Conservation (phyloP, 2,797 vertebrate species). For the Sebastiscus tertius region DNA sequence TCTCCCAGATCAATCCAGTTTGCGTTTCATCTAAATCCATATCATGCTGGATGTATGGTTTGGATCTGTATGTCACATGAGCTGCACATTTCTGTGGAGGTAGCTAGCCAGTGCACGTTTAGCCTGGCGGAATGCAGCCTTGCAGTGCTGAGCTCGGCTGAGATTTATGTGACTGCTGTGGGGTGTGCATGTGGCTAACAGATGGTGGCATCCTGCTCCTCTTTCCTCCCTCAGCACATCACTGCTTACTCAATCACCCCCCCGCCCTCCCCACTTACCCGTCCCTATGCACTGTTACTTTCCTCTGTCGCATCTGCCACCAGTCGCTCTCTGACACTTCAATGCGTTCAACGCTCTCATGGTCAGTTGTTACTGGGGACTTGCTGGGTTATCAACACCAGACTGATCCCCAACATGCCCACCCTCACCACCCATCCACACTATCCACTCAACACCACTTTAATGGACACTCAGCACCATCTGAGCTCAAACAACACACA, state of each 20-base stretch:
- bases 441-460: conserved; percentile 27
- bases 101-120: conserved; percentile 72
- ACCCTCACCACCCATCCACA: conserved; percentile 28
- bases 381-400: conserved; percentile 25
- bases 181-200: conserved; percentile 87
- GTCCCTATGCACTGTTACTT: conserved; percentile 32
- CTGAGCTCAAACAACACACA: conserved; percentile 31
- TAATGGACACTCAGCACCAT: not conserved
- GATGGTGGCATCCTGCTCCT: conserved; percentile 82
- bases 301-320: conserved; percentile 23
- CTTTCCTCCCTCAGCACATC: conserved; percentile 65
- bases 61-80: conserved; percentile 25
- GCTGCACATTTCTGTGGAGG: conserved; percentile 62
- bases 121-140: conserved; percentile 81
- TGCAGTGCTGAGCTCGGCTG: conserved; percentile 78
- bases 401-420: not conserved
- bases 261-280: not conserved
- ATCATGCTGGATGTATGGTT: conserved; percentile 12
- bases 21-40: not conserved
- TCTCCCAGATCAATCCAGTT: not conserved
- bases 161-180: conserved; percentile 87
- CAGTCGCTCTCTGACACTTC: conserved; percentile 14
- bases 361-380: not conserved
- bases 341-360: not conserved
- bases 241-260: conserved; percentile 39